Conservation (phyloP, 2,797 vertebrate genomes). For the Sarcoramphus papa region DNA sequence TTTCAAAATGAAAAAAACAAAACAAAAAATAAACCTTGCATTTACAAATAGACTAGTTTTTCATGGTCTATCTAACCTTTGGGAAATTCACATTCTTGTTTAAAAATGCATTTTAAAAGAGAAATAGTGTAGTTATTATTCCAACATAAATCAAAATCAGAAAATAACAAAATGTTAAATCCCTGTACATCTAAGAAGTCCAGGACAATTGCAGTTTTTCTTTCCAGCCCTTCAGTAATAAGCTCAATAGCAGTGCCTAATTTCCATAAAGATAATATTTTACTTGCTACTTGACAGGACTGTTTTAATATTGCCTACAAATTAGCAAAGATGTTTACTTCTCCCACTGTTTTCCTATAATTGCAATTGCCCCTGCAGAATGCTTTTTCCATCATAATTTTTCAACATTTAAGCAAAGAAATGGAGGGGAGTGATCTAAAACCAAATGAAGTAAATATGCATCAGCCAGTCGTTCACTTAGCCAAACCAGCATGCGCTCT, state of each 20-base stretch:
- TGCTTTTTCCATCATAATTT: not conserved
- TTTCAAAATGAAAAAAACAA: not conserved
- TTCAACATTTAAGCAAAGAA: not conserved
- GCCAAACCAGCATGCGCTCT: fast-evolving
- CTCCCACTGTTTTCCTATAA: not conserved
- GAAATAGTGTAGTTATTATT: not conserved
- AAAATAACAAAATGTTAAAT: not conserved
- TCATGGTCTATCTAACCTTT: not conserved
- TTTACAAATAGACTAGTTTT: not conserved
- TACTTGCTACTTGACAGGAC: not conserved
- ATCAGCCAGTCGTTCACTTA: not conserved
- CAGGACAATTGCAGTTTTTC: not conserved
- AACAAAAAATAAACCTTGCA: not conserved
- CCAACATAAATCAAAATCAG: not conserved
- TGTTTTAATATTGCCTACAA: not conserved
- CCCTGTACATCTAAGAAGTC: not conserved
- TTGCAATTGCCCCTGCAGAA: not conserved
- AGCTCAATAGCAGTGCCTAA: not conserved
- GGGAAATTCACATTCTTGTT: not conserved
- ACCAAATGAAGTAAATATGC: not conserved
- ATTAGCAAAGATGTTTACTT: not conserved
- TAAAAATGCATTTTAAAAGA: not conserved
- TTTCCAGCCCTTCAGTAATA: not conserved
- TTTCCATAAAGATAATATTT: not conserved
- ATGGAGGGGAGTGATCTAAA: not conserved